Evolutionary conservation across 2,113 vertebrate species (phyloP), one percentile per base, ranked within the genome.

Genomic region (Heptranchias perlo): DNA sequence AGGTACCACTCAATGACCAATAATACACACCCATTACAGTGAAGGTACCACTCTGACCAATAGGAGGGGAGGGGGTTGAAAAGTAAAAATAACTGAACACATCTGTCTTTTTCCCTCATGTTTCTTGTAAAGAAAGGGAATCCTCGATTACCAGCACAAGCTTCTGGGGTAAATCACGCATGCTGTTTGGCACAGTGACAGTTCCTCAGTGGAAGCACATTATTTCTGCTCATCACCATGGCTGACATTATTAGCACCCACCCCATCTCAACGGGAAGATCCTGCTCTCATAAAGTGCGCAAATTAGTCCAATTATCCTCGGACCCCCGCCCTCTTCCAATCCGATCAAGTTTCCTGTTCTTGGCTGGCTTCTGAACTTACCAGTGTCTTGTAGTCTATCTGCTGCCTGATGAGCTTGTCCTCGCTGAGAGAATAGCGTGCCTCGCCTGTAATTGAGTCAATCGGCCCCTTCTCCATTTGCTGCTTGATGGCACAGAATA

Each of bases 401-500:
- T 99, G 99, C 97, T 99, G 99, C 54, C 99, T 98, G 97, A 99
- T 99, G 97, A 99, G 99, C 96, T 99, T 99, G 98, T 99, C 99
- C 97, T 99, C 99, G 0, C 99, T 99, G 96, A 99, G 98, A 0
- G 99, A 99, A 97, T 99, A 99, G 96, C 99, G 98, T 0, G 99
- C 99, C 97, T 99, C 99, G 2, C 99, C 99, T 0, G 99, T 99
- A 98, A 99, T 99, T 28, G 99, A 98, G 65, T 99, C 99, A 0
- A 99, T 99, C 96, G 99, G 99, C 0, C 99, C 99, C 96, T 99
- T 99, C 97, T 99, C 99, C 99, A 99, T 99, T 97, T 99, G 99
- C 97, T 99, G 99, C 97, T 99, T 99, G 98, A 99, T 99, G 97
- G 99, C 99, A 95, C 99, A 99, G 97, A 99, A 99, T n/a, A 99